A percentile compares a stretch with the other conserved stretches of the same genome.
Evolutionary conservation across 2,797 vertebrate species (phyloP).

Genomic region (Pipistrellus nathusii): DNA sequence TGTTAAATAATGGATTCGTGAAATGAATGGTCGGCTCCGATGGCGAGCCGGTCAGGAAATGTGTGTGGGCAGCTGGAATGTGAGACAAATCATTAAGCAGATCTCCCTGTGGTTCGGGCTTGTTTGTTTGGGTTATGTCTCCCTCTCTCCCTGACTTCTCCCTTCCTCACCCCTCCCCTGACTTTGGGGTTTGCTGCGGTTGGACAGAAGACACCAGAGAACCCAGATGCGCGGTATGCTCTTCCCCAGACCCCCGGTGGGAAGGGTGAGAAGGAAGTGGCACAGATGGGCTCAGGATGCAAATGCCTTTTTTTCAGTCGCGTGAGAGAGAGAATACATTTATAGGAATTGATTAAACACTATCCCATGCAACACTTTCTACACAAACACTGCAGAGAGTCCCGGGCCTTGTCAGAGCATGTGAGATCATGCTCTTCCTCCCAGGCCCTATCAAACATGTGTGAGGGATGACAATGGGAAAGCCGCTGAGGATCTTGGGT

Average conservation of each 20-base stretch:
- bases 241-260: not conserved
- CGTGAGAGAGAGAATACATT: not conserved
- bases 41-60: not conserved
- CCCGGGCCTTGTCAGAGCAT: rapidly evolving
- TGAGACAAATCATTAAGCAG: not conserved
- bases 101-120: not conserved
- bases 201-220: not conserved
- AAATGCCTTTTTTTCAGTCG: not conserved
- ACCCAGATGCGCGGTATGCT: rapidly evolving
- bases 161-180: not conserved
- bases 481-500: rapidly evolving
- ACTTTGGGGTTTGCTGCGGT: not conserved
- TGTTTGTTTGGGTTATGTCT: not conserved
- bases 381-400: rapidly evolving
- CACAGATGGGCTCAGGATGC: not conserved
- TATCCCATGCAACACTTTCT: not conserved
- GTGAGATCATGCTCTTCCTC: not conserved
- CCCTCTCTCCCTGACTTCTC: too few species aligned
- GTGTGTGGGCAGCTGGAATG: not conserved
- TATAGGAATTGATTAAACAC: rapidly evolving
- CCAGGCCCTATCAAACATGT: rapidly evolving
- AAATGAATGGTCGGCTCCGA: not conserved
- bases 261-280: rapidly evolving
- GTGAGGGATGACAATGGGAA: not conserved
- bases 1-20: conserved; percentile 55